A percentile compares a stretch with the other conserved stretches of the same genome.
These are phyloP conservation scores for Bombus sibiricus DNA, from an alignment of 1,140 invertebrate species.

Conservation along the genomic window DNA sequence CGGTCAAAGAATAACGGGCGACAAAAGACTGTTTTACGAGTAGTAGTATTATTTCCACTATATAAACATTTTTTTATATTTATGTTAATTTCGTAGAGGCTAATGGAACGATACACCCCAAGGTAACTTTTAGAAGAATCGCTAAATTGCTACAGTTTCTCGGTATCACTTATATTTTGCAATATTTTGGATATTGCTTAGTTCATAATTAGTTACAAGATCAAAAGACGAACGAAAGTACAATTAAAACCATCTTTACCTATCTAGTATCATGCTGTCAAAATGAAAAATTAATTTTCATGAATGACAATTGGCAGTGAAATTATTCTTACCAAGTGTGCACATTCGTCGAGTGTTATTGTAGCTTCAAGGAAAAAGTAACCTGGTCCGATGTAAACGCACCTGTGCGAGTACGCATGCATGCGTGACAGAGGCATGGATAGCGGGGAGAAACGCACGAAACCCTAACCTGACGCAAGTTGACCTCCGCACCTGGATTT, in stretches of 20 bases:
- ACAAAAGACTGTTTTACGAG: neutral
- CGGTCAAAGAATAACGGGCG: neutral
- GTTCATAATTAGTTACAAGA: neutral
- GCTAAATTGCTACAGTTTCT: no score
- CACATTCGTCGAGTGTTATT: neutral
- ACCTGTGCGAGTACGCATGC: conserved; percentile 31
- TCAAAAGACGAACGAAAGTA: neutral
- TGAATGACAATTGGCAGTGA: no score
- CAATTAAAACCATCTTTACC: neutral
- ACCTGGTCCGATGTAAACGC: neutral
- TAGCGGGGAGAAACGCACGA: conserved; percentile 50
- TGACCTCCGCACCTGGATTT: conserved; percentile 73
- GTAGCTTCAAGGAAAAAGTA: neutral
- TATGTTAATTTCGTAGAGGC: no score
- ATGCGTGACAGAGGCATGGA: conserved; percentile 49
- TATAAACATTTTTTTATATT: neutral
- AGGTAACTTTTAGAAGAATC: no score
- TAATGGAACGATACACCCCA: no score
- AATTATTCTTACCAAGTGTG: neutral
- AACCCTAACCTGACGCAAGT: conserved; percentile 73
- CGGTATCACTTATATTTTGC: no score
- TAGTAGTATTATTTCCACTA: neutral
- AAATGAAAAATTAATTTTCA: neutral
- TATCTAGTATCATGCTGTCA: neutral
- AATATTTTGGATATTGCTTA: no score